These are phyloP conservation scores for Neodontobutis hainanensis DNA, from an alignment of 2,113 vertebrate species.

Conservation along the genomic window DNA sequence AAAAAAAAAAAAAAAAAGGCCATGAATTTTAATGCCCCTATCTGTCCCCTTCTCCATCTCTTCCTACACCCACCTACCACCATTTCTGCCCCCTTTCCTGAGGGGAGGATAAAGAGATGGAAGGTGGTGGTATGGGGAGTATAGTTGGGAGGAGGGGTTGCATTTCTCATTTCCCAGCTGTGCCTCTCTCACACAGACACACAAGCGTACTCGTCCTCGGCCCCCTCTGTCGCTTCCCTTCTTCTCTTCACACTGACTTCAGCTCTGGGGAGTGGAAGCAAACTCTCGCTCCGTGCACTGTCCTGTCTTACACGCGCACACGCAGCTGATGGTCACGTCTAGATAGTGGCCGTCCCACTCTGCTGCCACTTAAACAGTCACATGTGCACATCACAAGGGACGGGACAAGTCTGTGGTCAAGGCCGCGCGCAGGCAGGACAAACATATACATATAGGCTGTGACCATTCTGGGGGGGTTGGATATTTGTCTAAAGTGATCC, in stretches of 20 bases:
- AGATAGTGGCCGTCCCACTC: slow-evolving; percentile 37
- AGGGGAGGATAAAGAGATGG: slow-evolving; percentile 82
- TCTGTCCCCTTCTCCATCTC: slow-evolving; percentile 81
- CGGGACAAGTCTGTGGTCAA: slow-evolving; percentile 36
- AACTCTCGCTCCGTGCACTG: slow-evolving; percentile 16
- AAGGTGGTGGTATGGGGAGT: slow-evolving; percentile 58
- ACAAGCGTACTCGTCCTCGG: slow-evolving; percentile 31
- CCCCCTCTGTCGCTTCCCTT: slow-evolving; percentile 27
- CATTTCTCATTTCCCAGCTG: slow-evolving; percentile 82
- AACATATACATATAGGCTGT: slow-evolving; percentile 36
- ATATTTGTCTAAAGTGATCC: too few species aligned
- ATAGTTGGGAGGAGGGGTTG: slow-evolving; percentile 30
- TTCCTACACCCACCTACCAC: slow-evolving; percentile 67
- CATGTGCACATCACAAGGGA: slow-evolving; percentile 34
- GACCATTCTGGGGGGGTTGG: too few species aligned
- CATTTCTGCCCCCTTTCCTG: slow-evolving; percentile 72
- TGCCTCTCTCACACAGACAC: slow-evolving; percentile 74
- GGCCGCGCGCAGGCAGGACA: slow-evolving; percentile 43
- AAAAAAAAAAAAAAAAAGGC: slow-evolving; percentile 77
- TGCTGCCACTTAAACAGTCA: slow-evolving; percentile 55
- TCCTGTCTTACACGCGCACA: slow-evolving; percentile 15
- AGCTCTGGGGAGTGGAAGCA: slow-evolving; percentile 60
- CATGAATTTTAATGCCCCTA: slow-evolving; percentile 86
- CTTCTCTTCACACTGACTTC: slow-evolving; percentile 46
- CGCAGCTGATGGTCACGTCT: slow-evolving; percentile 27